Conservation (phyloP, 1,140 invertebrate genomes). For the Ceratina australensis region DNA sequence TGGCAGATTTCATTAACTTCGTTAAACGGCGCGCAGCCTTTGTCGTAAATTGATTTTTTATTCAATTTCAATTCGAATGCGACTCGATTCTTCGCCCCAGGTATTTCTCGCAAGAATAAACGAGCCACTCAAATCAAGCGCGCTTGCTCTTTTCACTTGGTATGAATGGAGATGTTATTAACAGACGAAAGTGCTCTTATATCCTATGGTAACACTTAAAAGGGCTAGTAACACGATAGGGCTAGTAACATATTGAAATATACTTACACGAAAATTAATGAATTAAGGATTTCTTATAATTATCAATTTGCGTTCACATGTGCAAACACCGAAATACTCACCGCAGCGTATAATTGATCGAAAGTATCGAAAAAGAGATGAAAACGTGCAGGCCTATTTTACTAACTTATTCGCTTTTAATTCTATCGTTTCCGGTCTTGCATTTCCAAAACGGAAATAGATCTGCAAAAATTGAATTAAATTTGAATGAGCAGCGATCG, state of each 20-base stretch:
- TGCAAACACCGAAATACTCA: too few species aligned
- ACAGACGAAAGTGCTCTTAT: conserved; percentile 17
- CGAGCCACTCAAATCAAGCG: conserved; percentile 1
- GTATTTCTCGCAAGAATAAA: neutral
- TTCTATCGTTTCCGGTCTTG: neutral
- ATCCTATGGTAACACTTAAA: neutral
- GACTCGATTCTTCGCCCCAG: neutral
- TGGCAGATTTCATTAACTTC: too few species aligned
- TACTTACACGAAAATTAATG: neutral
- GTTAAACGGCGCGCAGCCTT: too few species aligned
- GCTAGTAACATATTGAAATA: neutral
- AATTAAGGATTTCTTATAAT: too few species aligned
- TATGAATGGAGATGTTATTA: conserved; percentile 6
- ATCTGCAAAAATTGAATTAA: neutral
- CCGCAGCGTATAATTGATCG: too few species aligned
- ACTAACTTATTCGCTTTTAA: neutral
- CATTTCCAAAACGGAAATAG: neutral
- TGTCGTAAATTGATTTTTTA: too few species aligned
- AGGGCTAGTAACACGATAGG: neutral
- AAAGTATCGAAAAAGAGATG: too few species aligned
- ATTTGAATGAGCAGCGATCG: neutral
- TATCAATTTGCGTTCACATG: too few species aligned
- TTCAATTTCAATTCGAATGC: neutral
- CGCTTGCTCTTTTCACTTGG: conserved; percentile 27
- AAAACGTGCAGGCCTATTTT: neutral